These are phyloP conservation scores for Hemaris fuciformis DNA, from an alignment of 2,888 invertebrate species.

Conservation along the genomic window DNA sequence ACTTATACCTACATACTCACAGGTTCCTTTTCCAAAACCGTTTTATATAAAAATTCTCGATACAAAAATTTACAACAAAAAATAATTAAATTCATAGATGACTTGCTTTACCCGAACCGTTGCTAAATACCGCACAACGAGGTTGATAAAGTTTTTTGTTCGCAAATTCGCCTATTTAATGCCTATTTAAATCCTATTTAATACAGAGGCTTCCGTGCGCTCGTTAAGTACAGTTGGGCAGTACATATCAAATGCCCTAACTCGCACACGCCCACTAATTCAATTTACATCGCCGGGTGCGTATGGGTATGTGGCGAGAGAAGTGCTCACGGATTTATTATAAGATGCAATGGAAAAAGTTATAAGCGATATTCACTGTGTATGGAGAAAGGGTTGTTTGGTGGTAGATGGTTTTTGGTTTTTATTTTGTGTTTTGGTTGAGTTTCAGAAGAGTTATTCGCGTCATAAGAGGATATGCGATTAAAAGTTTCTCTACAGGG, in stretches of 20 bases:
- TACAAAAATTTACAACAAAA: background rate
- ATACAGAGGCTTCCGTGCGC: slow-evolving; percentile 26
- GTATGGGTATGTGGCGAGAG: slow-evolving; percentile 33
- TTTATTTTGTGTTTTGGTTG: no score
- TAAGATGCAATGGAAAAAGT: background rate
- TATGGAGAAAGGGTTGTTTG: no score
- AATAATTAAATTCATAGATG: background rate
- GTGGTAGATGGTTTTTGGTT: no score
- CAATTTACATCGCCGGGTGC: slow-evolving; percentile 63
- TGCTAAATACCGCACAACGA: background rate
- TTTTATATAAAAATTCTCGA: background rate
- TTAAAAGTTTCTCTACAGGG: no score
- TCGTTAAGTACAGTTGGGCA: slow-evolving; percentile 27
- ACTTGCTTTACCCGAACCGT: background rate
- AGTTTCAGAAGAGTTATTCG: no score
- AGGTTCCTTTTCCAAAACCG: background rate
- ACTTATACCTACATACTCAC: no score
- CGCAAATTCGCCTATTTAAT: slow-evolving; percentile 4
- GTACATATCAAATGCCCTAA: slow-evolving; percentile 26
- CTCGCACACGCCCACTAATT: slow-evolving; percentile 68
- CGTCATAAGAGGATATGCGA: no score
- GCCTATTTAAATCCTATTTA: background rate
- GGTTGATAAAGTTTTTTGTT: background rate
- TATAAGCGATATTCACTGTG: no score
- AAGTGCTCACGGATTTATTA: slow-evolving; percentile 22